A percentile compares a stretch with the other conserved stretches of the same genome.
phyloP scores from a whole-genome alignment of 2,888 invertebrate species.

The Biston betularia region DNA sequence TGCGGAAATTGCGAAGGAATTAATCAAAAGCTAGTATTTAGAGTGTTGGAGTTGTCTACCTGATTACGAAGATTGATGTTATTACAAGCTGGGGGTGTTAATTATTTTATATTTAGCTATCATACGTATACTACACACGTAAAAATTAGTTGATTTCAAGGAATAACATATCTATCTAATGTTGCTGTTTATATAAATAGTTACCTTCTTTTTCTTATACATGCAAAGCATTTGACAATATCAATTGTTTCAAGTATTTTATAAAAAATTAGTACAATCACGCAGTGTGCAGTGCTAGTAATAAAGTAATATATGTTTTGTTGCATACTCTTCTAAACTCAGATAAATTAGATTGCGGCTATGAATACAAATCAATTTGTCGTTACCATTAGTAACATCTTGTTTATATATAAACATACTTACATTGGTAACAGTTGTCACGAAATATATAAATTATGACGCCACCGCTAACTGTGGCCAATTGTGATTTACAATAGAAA shows the following conservation, averaged over 20 bases:
- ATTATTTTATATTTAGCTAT: background rate
- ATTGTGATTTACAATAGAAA: conserved; percentile 3
- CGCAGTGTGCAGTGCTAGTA: no score
- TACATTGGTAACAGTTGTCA: conserved; percentile 9
- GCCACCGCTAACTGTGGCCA: conserved; percentile 1
- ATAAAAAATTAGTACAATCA: no score
- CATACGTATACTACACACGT: background rate
- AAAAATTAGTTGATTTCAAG: background rate
- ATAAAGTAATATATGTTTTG: no score
- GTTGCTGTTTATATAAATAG: background rate
- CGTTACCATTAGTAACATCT: background rate
- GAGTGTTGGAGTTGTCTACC: conserved; percentile 18
- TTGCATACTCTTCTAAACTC: no score
- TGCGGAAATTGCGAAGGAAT: conserved; percentile 50
- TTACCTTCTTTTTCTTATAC: no score
- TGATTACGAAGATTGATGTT: conserved; percentile 21
- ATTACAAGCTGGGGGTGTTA: conserved; percentile 1
- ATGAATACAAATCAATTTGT: background rate
- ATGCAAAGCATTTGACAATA: no score
- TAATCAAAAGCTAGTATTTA: conserved; percentile 43
- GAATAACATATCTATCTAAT: background rate
- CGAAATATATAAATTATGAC: conserved; percentile 9
- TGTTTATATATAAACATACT: conserved; percentile 4
- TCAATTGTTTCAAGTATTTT: no score
- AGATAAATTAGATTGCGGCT: background rate